Base-by-base conservation (phyloP, 2,797 vertebrate genomes). In the Mastacembelus armatus region DNA sequence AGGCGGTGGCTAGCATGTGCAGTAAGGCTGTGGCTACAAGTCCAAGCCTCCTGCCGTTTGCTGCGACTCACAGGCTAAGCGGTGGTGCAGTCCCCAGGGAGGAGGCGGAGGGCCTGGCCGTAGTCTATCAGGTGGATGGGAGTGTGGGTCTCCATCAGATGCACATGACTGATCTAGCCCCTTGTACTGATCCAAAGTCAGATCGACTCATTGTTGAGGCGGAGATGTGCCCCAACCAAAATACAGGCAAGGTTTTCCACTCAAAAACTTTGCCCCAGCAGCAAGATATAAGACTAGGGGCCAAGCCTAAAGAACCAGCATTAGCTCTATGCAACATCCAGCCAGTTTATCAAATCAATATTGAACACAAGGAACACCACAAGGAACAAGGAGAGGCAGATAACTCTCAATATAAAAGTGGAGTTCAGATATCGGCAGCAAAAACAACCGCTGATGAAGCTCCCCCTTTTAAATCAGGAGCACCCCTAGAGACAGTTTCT, bases 11-110 rank as follows among this genome's bases (percentile, higher is more conserved):
- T 1, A 81, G 84, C 0, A 92, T 93, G 5, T 92, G 96, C 81
- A 96, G 90, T 74, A 96, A 93, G 69, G 94, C 96, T 0, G 95
- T 96, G 27, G 93, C 94, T 67, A 99, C 98, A 5, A 99, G 98
- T 74, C 98, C 97, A 1, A 95, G 95, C 74, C 95, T 99, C 86
- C 85, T 96, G 32, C 55, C 92, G 3, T 83, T 91, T 0, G 71
- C 89, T 36, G 65, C 88, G 30, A 90, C 87, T 63, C 88, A 74
- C 52, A 93, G 75, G 77, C 75, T 33, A 29, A 84, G 76, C 27
- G 21, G 71, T 1, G 82, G 71, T 14, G 67, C 60, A 1, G 18
- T 36, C 62, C 56, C 60, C 18, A 75, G 74, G 14, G 94, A 94
- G 14, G 93, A 92, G 30, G 63, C 59, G n/a, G 93, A 95, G 73